Percentiles rank a stretch among this genome's conserved stretches.
Conservation (phyloP, 2,888 invertebrate genomes). For the Lepidocyrtinus sp. region DNA sequence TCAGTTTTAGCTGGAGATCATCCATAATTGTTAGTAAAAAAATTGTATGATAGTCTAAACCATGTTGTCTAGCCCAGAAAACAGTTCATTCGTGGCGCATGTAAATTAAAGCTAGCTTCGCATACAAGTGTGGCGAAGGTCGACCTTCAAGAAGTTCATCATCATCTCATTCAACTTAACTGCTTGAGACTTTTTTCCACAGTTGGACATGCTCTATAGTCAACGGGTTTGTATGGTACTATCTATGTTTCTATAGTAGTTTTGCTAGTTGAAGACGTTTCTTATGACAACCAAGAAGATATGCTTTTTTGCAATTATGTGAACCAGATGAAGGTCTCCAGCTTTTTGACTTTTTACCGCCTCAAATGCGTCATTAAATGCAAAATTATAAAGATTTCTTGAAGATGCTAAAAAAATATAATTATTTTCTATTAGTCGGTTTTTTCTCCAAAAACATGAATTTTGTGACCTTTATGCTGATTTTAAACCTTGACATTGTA, state of each 20-base stretch:
- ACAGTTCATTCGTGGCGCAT: too few relatives aligned
- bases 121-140: conserved; percentile 48
- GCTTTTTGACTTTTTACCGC: conserved; percentile 15
- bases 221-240: not conserved
- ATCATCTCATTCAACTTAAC: conserved; percentile 29
- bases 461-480: conserved; percentile 5
- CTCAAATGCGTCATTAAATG: not conserved
- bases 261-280: too few relatives aligned
- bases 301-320: conserved; percentile 14
- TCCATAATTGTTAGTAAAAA: too few relatives aligned
- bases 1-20: too few relatives aligned
- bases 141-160: conserved; percentile 53
- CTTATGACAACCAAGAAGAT: not conserved
- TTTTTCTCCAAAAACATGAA: not conserved
- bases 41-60: too few relatives aligned
- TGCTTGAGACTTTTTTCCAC: not conserved
- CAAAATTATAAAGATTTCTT: not conserved
- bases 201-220: not conserved
- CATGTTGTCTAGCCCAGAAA: too few relatives aligned
- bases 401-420: not conserved
- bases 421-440: not conserved
- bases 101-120: too few relatives aligned
- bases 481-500: not conserved
- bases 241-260: too few relatives aligned
- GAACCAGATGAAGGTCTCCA: conserved; percentile 43